A percentile compares a stretch with the other conserved stretches of the same genome.
phyloP scores from a whole-genome alignment of 2,797 vertebrate species.

The Microtus obscurus region DNA sequence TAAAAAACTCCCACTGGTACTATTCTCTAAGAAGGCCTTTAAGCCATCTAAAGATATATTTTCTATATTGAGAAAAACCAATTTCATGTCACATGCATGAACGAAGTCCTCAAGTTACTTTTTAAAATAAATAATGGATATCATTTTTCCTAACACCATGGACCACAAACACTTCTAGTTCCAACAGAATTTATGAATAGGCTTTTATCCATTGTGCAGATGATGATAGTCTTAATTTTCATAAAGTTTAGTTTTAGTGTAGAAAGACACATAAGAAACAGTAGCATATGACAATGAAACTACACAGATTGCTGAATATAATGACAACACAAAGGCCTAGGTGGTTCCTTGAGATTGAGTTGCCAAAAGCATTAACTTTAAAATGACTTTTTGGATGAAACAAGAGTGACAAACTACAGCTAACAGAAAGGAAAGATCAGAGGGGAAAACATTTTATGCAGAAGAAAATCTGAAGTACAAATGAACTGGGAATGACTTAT shows the following conservation, averaged over 20 bases:
- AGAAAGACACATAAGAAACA: conserved; percentile 7
- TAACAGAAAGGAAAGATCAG: not conserved
- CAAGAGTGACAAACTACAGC: conserved; percentile 22
- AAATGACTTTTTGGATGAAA: not conserved
- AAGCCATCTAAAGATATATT: conserved; percentile 50
- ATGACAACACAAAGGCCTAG: not conserved
- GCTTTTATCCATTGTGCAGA: conserved; percentile 48
- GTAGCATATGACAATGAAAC: not conserved
- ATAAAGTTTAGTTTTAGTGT: not conserved
- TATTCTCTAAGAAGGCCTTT: not conserved
- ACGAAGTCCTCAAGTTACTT: not conserved
- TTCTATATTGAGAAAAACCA: conserved; percentile 65
- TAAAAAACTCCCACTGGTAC: not conserved
- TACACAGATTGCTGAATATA: not conserved
- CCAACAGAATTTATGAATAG: conserved; percentile 58
- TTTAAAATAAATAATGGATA: not conserved
- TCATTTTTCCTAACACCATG: conserved; percentile 4
- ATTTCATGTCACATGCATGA: conserved; percentile 1
- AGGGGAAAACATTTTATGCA: conserved; percentile 18
- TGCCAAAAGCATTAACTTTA: not conserved
- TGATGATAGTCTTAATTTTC: conserved; percentile 14
- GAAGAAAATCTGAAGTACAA: conserved; percentile 28
- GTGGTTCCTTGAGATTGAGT: not conserved
- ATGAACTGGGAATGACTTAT: conserved; percentile 2
- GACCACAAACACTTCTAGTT: conserved; percentile 64